Percentiles rank a stretch among this genome's conserved stretches.
Conservation (phyloP, 2,888 invertebrate species). For the Mesorhabditis spiculigera region DNA sequence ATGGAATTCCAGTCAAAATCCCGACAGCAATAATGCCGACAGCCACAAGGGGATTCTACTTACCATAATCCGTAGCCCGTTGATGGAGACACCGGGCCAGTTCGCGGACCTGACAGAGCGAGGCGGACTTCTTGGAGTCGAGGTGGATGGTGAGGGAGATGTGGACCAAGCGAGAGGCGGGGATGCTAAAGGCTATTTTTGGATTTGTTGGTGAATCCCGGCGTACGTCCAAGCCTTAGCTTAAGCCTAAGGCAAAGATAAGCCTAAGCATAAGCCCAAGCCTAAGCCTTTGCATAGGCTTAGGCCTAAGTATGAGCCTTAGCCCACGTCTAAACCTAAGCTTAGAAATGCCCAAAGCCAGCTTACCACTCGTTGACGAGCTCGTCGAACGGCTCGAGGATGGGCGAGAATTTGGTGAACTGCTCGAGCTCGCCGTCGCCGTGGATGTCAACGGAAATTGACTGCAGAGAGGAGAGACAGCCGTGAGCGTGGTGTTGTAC, state of each 20-base stretch:
- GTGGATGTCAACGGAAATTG: background rate
- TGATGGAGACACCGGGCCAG: background rate
- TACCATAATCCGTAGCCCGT: background rate
- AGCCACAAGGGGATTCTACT: too few relatives aligned
- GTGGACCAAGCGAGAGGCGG: background rate
- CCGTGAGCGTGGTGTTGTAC: background rate
- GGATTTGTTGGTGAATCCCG: too few relatives aligned
- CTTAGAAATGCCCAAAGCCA: background rate
- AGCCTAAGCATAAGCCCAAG: too few relatives aligned
- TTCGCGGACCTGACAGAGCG: background rate
- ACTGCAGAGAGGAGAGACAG: background rate
- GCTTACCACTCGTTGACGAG: background rate
- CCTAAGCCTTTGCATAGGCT: too few relatives aligned
- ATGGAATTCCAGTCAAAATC: too few relatives aligned
- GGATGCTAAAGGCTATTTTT: too few relatives aligned
- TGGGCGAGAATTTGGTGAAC: background rate
- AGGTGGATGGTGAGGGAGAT: background rate
- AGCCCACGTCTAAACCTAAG: background rate
- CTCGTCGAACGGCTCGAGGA: background rate
- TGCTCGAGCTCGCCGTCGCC: background rate
- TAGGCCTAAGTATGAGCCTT: too few relatives aligned
- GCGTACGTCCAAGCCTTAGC: too few relatives aligned
- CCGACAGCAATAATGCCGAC: too few relatives aligned
- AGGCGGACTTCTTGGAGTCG: background rate
- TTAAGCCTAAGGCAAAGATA: too few relatives aligned